A percentile compares a stretch with the other conserved stretches of the same genome.
phyloP scores from a whole-genome alignment of 2,888 invertebrate species.

The Brachycybe producta region DNA sequence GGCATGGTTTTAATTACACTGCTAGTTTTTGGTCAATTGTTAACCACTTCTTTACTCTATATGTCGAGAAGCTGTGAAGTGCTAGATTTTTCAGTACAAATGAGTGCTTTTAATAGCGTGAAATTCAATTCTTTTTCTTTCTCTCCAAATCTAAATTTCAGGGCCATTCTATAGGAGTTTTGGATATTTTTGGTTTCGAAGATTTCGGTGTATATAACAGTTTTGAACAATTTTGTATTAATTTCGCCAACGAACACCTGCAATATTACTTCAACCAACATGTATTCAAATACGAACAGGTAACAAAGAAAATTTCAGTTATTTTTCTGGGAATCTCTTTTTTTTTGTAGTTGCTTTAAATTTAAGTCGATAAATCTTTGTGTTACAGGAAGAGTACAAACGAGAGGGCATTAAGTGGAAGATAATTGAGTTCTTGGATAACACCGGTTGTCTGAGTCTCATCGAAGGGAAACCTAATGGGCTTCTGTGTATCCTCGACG shows the following conservation, averaged over 20 bases:
- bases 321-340: not conserved
- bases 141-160: slow-evolving; percentile 19
- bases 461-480: slow-evolving; percentile 85
- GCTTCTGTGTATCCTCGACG: slow-evolving; percentile 77
- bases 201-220: slow-evolving; percentile 61
- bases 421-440: slow-evolving; percentile 90
- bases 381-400: slow-evolving; percentile 73
- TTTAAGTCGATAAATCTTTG: slow-evolving; percentile 9
- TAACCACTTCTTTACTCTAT: not conserved
- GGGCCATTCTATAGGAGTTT: slow-evolving; percentile 85
- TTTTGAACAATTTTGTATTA: slow-evolving; percentile 93
- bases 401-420: slow-evolving; percentile 90
- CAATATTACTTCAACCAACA: slow-evolving; percentile 97
- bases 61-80: too few relatives aligned
- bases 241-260: slow-evolving; percentile 93
- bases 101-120: too few relatives aligned
- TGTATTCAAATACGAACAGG: slow-evolving; percentile 92
- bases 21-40: not conserved
- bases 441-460: slow-evolving; percentile 83
- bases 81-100: too few relatives aligned
- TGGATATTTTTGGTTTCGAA: slow-evolving; percentile 95
- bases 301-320: slow-evolving; percentile 58
- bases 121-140: not conserved
- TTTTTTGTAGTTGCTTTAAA: not conserved
- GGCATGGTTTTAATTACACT: not conserved